Conservation (phyloP, 2,888 invertebrate genomes). For the Andrena minutula region DNA sequence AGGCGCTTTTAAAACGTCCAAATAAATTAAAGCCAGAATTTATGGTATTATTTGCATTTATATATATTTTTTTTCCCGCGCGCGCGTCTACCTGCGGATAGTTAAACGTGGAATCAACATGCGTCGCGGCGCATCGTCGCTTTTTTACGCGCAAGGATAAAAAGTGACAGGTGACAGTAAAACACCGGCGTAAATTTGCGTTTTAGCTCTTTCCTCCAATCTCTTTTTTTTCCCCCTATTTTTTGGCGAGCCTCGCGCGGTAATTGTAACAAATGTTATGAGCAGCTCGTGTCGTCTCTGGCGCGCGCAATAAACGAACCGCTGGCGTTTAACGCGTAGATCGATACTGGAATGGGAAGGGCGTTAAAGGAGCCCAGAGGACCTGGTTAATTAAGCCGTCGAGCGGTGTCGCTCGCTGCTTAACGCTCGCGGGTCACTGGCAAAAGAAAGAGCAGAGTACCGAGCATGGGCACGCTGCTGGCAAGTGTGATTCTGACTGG, state of each 20-base stretch:
- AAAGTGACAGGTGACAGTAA: conserved; percentile 62
- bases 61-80: conserved; percentile 27
- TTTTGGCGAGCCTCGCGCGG: neutral
- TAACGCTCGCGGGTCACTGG: neutral
- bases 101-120: conserved; percentile 61
- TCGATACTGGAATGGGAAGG: conserved; percentile 10
- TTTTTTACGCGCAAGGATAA: conserved; percentile 54
- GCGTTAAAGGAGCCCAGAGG: neutral
- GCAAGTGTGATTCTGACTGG: neutral
- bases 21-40: conserved; percentile 57
- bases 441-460: neutral
- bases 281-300: conserved; percentile 16
- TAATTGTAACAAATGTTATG: conserved; percentile 64
- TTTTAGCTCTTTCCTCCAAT: conserved; percentile 18
- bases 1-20: conserved; percentile 54
- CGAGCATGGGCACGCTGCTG: neutral
- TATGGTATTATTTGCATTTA: conserved; percentile 60
- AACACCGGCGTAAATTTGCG: conserved; percentile 57
- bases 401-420: neutral
- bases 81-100: conserved; percentile 30
- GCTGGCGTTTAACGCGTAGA: conserved; percentile 25
- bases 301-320: conserved; percentile 31
- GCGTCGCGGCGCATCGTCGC: conserved; percentile 58
- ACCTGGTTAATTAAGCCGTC: conserved; percentile 10
- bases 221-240: neutral